Evolutionary conservation across 2,888 invertebrate genomes (phyloP), one percentile per base, ranked within the genome.

Genomic region (Ceriagrion tenellum): DNA sequence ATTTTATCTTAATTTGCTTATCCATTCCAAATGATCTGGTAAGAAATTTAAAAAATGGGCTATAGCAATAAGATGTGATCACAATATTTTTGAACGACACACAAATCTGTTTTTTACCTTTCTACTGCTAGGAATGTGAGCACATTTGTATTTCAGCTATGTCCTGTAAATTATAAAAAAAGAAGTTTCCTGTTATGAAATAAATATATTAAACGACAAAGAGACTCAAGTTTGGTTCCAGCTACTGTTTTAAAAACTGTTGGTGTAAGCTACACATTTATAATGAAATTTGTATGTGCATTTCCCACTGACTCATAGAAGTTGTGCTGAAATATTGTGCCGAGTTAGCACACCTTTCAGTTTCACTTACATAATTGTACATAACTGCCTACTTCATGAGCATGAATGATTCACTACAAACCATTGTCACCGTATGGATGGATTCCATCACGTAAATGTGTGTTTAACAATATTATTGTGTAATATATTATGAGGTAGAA

Each of bases 101-200:
- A 81, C 81, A 81, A 81, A 81, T 81, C 69, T 81, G 81, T 89
- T 89, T 89, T 89, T 89, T 89, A 89, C 89, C 47, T 89, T 89
- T 89, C 89, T 89, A 89, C 89, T 55, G 55, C n/a, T 89, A 89
- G 55, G 81, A 89, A 89, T 55, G 89, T 89, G 89, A 55, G 55
- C 89, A 89, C 47, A 89, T 89, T 89, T 89, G 89, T 89, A 89
- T 89, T 89, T 55, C 55, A 89, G 47, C 89, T 89, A 55, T 81
- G 18, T 81, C 35, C 81, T 81, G 81, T 81, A 81, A 30, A 23
- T 81, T 81, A 81, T 35, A 35, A 81, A 35, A n/a, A 20, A 81
- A 30, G 81, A 81, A 35, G 26, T 30, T 35, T 81, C 81, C 35
- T 35, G 30, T 81, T 81, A 81, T 81, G 13, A 4, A 81, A 81